Base-by-base conservation (phyloP, 2,888 invertebrate species). In the Anarsia innoxiella region DNA sequence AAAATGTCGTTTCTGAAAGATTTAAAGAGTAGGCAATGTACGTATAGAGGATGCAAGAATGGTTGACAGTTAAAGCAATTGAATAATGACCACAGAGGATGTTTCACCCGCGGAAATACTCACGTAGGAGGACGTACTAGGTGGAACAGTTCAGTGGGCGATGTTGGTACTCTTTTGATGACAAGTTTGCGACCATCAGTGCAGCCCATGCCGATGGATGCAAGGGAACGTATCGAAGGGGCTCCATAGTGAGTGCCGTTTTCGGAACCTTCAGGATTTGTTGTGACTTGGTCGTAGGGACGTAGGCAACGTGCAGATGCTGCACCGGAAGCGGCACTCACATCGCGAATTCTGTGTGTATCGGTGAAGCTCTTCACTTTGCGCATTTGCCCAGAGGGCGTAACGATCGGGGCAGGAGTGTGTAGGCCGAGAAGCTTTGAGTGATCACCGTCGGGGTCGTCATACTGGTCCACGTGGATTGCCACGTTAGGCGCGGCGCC, bases 121-220 rank as follows among this genome's bases (percentile, higher is more conserved):
- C 87, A 93, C 89, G 91, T 91, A 64, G 92, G 91, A 66, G 93
- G 93, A 84, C 92, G 91, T 50, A 93, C 92, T 78, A 94, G 90
- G 83, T 92, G 94, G 68, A 94, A 91, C 52, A 95, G 86, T 82
- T 94, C 94, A 51, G 91, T 91, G 40, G 94, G 94, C 51, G 94
- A 93, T 36, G 93, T 93, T 39, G 94, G 94, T 52, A 94, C 93
- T 62, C 93, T 87, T 57, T 92, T 86, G 56, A 94, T 93, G 56
- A 93, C 93, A 87, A 95, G 88, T 82, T 92, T 93, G 55, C 91
- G 89, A 31, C 95, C 95, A 76, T 95, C 94, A 27, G 94, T 94
- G 45, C 94, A 94, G 19, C 95, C 95, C 89, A 95, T 91, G 34
- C 94, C 94, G 52, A 94, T 93, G 34, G 94, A 93, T 39, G 93